Evolutionary conservation across 2,888 invertebrate species (phyloP).

Genomic region (Leptura quadrifasciata): DNA sequence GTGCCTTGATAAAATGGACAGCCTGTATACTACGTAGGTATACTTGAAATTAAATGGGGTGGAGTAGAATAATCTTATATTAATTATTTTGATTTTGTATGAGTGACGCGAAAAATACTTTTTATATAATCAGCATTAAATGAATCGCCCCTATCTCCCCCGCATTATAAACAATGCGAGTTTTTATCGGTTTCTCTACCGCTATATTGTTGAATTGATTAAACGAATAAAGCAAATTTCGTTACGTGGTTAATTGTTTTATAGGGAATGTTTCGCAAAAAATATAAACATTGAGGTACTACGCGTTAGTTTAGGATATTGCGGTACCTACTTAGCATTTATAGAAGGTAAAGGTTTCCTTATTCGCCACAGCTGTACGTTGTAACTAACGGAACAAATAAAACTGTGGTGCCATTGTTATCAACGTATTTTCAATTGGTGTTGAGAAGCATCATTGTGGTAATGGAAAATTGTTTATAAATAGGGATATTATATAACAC

Average conservation of each 20-base stretch:
- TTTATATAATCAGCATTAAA: background rate
- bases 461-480: background rate
- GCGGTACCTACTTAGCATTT: background rate
- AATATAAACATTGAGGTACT: conserved; percentile 21
- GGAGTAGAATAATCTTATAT: no score
- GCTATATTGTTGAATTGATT: conserved; percentile 28
- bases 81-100: no score
- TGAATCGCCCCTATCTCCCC: background rate
- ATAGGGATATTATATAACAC: background rate
- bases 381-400: background rate
- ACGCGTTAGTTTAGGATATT: conserved; percentile 12
- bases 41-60: no score
- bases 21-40: no score
- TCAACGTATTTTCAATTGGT: no score
- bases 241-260: conserved; percentile 19
- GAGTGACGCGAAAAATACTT: no score
- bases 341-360: background rate
- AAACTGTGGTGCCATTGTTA: background rate
- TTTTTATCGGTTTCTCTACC: background rate
- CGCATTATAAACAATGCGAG: background rate
- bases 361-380: background rate
- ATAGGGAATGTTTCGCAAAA: conserved; percentile 12
- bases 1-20: no score
- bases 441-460: background rate
- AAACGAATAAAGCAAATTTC: conserved; percentile 10